Conservation (phyloP, 2,888 invertebrate species). For the Galerucella calmariensis region DNA sequence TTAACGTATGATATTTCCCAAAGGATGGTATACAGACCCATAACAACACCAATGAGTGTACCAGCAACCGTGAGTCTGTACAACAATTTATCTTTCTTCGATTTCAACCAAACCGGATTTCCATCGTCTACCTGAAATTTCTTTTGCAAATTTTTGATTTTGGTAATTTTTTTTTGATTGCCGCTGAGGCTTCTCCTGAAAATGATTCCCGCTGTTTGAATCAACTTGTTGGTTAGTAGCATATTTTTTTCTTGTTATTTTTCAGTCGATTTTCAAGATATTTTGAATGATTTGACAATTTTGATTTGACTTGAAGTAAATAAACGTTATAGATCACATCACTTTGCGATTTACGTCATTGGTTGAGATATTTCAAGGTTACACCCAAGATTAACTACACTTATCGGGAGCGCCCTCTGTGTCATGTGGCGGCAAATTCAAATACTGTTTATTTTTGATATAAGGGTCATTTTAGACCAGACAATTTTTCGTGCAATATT, state of each 20-base stretch:
- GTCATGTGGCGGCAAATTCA: no score
- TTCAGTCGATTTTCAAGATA: not conserved
- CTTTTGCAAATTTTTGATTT: conserved; percentile 30
- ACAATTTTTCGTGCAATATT: no score
- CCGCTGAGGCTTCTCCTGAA: not conserved
- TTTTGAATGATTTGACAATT: not conserved
- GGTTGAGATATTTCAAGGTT: no score
- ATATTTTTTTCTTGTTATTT: not conserved
- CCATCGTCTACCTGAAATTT: conserved; percentile 33
- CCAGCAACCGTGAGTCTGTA: conserved; percentile 19
- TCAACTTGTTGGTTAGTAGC: conserved; percentile 1
- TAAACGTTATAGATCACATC: not conserved
- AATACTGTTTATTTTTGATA: no score
- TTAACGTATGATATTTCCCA: conserved; percentile 32
- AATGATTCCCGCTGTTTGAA: not conserved
- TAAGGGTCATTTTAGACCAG: no score
- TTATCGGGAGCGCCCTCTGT: no score
- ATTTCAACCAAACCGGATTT: conserved; percentile 30
- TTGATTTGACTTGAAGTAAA: not conserved
- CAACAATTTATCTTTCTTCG: conserved; percentile 23
- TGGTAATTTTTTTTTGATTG: conserved; percentile 6
- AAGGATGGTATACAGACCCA: conserved; percentile 19
- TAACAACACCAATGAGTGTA: conserved; percentile 12
- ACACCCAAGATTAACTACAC: no score
- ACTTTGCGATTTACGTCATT: not conserved